Evolutionary conservation across 2,113 vertebrate species (phyloP).

Genomic region (Daubentonia madagascariensis): DNA sequence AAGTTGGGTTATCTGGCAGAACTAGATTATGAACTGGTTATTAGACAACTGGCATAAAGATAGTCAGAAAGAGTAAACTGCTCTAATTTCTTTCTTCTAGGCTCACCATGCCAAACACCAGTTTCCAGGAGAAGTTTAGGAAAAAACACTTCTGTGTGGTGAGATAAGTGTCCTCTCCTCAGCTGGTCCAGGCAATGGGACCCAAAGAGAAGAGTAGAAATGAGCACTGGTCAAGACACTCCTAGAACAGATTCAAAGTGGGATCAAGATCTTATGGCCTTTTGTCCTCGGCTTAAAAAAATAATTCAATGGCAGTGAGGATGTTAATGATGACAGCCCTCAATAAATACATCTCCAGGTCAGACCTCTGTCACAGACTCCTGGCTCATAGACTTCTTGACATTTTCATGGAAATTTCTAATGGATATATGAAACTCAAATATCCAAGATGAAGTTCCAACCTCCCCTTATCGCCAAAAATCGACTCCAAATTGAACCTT

Average conservation of each 20-base stretch:
- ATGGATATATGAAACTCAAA: not conserved
- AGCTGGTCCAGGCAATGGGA: not conserved
- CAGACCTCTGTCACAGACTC: not conserved
- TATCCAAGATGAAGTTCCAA: not conserved
- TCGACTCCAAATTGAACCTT: not conserved
- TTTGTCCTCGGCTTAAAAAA: not conserved
- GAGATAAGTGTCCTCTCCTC: too few species aligned
- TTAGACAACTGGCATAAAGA: not conserved
- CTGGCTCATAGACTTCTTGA: not conserved
- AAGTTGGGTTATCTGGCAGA: not conserved
- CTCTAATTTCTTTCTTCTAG: not conserved
- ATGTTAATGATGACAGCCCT: not conserved
- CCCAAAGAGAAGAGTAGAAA: not conserved
- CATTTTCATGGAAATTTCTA: not conserved
- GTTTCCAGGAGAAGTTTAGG: not conserved
- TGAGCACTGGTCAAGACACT: not conserved
- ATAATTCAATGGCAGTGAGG: not conserved
- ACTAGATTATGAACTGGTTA: not conserved
- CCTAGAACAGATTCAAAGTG: not conserved
- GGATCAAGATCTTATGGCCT: not conserved
- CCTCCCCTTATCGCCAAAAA: not conserved
- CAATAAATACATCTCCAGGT: not conserved
- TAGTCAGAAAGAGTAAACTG: not conserved
- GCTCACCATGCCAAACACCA: not conserved
- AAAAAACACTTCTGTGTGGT: not conserved